Evolutionary conservation across 2,888 invertebrate species (phyloP).

Genomic region (Zaprionus lineosus): DNA sequence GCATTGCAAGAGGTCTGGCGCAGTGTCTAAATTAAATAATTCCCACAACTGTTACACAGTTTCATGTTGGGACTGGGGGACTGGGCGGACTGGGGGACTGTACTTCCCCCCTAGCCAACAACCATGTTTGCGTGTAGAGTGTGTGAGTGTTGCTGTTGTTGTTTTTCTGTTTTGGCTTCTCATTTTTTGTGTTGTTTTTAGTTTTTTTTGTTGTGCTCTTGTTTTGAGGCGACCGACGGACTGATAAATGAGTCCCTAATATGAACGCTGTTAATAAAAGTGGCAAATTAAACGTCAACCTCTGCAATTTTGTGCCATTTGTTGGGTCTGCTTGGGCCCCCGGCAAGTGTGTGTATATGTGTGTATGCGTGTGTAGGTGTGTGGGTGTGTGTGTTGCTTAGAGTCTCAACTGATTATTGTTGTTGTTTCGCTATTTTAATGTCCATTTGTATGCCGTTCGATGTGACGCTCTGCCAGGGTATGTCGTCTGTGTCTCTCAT

Average conservation of each 20-base stretch:
- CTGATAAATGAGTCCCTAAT: conserved; percentile 77
- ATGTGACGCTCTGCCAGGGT: conserved; percentile 9
- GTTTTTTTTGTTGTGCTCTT: conserved; percentile 32
- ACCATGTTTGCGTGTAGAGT: conserved; percentile 16
- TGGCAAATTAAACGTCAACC: conserved; percentile 79
- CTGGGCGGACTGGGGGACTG: background rate
- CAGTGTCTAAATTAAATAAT: conserved; percentile 76
- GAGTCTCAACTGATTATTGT: conserved; percentile 13
- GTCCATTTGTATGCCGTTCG: conserved; percentile 57
- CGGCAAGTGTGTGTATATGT: no score
- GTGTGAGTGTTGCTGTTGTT: conserved; percentile 17
- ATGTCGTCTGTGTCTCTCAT: conserved; percentile 61
- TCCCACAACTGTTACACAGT: conserved; percentile 75
- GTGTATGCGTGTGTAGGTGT: no score
- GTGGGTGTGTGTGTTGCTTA: no score
- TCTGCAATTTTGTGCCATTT: conserved; percentile 71
- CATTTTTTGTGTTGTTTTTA: no score
- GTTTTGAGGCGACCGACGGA: conserved; percentile 31
- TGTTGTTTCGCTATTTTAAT: conserved; percentile 50
- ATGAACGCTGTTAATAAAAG: conserved; percentile 76
- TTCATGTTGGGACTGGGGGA: conserved; percentile 48
- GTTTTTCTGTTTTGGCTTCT: no score
- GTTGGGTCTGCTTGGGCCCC: conserved; percentile 36
- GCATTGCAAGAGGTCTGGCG: conserved; percentile 59
- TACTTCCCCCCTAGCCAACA: background rate